phyloP scores from a whole-genome alignment of 2,888 invertebrate genomes.

The Ashinkailepas kermadecensis region DNA sequence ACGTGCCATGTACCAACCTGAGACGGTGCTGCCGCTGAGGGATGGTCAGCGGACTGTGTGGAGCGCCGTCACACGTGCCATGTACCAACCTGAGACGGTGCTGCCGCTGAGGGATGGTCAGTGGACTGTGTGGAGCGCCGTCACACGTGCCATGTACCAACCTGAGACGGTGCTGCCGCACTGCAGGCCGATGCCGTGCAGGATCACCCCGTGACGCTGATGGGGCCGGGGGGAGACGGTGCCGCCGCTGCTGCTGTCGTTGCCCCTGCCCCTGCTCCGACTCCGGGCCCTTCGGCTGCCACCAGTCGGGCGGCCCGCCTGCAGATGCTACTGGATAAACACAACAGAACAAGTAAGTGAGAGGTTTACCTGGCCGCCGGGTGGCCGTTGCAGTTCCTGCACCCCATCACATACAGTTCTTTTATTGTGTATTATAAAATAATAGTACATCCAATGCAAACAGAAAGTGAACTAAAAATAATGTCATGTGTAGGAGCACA shows the following conservation, averaged over 20 bases:
- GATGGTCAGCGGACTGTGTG: no score
- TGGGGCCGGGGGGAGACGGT: neutral
- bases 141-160: no score
- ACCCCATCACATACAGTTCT: neutral
- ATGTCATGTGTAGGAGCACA: neutral
- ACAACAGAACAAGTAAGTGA: neutral
- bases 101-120: no score
- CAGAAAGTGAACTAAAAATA: no score
- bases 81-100: no score
- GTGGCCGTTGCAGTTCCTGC: neutral
- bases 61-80: no score
- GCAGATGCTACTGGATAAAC: conserved; percentile 2
- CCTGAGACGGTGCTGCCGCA: no score
- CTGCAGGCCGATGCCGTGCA: neutral
- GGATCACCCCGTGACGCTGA: neutral
- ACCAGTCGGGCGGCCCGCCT: neutral
- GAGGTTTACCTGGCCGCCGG: neutral
- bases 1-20: no score
- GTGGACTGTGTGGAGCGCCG: no score
- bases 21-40: no score
- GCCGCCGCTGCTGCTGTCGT: neutral
- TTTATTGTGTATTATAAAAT: neutral
- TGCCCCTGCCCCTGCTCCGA: no score
- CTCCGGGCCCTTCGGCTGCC: neutral
- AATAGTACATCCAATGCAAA: neutral